Evolutionary conservation across 2,797 vertebrate genomes (phyloP), one percentile per base, ranked within the genome.

Genomic region (Myotis vivesi): DNA sequence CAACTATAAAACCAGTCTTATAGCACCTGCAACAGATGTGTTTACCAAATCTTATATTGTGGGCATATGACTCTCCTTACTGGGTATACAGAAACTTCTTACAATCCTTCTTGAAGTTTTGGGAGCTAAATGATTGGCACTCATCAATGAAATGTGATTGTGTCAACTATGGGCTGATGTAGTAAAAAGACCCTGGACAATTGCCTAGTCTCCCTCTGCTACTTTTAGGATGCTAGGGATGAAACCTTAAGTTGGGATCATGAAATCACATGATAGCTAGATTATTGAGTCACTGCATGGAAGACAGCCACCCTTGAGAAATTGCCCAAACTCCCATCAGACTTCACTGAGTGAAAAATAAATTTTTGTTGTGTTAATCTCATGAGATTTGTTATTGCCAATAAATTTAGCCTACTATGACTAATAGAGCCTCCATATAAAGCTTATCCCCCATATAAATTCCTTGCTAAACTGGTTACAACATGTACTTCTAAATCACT

Each of bases 31-130:
- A 44, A 25, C 30, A 88, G 19, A 88, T 79, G 0, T 33, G 12
- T 91, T 96, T 55, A 85, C 28, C 4, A 89, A 89, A 86, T 89
- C 36, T 82, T 51, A 89, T 81, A 73, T 92, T 44, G 51, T 79
- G 11, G 16, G 5, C 12, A 73, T 90, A 86, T 55, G 19, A 10
- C 10, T 17, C 41, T 89, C 23, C 59, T 87, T 73, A 7, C 20
- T 49, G 6, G 8, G 8, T 44, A 81, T 90, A 76, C 6, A 94
- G 85, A 94, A 72, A 59, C 19, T 7, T 86, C 38, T 81, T 90
- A 9, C 36, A 33, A 88, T 8, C 2, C 30, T 6, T 25, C 28
- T 91, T 82, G 28, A 95, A 82, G 3, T 73, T 91, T 86, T 12
- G 73, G 25, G 55, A 33, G 16, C 13, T 49, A 44, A 79, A 73